phyloP scores from a whole-genome alignment of 1,140 invertebrate genomes.

The Drosophila tropicalis region DNA sequence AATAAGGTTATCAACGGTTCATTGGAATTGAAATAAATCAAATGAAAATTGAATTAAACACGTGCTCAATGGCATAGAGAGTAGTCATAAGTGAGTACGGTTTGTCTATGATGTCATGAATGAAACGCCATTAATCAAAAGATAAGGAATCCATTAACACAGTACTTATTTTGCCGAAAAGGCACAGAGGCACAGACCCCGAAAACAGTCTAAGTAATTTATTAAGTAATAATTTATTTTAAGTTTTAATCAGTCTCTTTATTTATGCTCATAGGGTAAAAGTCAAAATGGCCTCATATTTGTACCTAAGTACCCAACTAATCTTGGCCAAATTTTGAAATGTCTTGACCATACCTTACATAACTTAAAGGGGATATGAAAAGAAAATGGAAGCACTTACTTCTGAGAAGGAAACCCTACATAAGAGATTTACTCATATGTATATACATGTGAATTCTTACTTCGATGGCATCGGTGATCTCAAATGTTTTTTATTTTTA shows the following conservation, averaged over 20 bases:
- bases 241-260: constrained; percentile 7
- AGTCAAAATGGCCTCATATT: neutral
- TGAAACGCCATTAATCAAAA: constrained; percentile 7
- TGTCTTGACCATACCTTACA: no score
- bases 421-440: no score
- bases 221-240: constrained; percentile 6
- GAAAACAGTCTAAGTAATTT: constrained; percentile 2
- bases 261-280: neutral
- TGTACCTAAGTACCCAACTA: neutral
- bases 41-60: constrained; percentile 2
- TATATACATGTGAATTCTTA: no score
- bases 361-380: no score
- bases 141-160: constrained; percentile 10
- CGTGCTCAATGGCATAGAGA: neutral
- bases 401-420: no score
- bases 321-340: no score
- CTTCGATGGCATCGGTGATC: no score
- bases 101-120: constrained; percentile 6
- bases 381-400: no score
- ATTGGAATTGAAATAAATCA: no score
- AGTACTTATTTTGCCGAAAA: neutral
- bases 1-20: no score
- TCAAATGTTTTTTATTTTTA: no score
- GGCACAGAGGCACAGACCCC: neutral
- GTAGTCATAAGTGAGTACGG: neutral